Conservation (phyloP, 2,113 vertebrate genomes). For the Trogon melanurus region DNA sequence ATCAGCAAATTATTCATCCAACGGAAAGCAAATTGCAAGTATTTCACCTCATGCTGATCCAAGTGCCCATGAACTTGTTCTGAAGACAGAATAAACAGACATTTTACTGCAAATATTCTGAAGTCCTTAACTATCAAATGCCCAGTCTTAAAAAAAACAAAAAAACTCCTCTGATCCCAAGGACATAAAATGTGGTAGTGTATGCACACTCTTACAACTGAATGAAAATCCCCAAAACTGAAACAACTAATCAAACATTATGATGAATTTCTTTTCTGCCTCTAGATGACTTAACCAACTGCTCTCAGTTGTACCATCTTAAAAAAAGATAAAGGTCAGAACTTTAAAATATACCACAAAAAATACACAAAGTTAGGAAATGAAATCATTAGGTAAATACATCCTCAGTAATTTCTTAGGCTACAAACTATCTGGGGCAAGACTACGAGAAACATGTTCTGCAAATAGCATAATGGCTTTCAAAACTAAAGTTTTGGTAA, state of each 20-base stretch:
- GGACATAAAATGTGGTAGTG: not conserved
- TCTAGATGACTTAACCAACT: not conserved
- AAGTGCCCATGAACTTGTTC: slow-evolving; percentile 92
- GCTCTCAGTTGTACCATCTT: not conserved
- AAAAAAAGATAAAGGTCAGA: not conserved
- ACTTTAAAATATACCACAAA: not conserved
- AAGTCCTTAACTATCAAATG: not conserved
- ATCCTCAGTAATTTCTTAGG: not conserved
- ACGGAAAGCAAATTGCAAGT: slow-evolving; percentile 96
- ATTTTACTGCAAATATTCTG: slow-evolving; percentile 2
- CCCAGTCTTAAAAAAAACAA: not conserved
- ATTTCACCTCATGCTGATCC: slow-evolving; percentile 93
- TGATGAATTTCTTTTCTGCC: not conserved
- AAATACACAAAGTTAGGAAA: not conserved
- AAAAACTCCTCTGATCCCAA: not conserved
- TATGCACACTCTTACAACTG: not conserved
- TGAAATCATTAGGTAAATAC: not conserved
- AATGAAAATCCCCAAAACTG: not conserved
- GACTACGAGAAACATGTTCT: not conserved
- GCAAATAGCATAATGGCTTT: not conserved
- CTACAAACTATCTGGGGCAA: not conserved
- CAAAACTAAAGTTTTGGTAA: not conserved
- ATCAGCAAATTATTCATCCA: slow-evolving; percentile 99
- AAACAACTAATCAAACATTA: not conserved
- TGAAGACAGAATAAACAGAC: slow-evolving; percentile 67